These are phyloP conservation scores for Oreochromis tanganicae DNA, from an alignment of 2,113 vertebrate genomes.

Conservation along the genomic window DNA sequence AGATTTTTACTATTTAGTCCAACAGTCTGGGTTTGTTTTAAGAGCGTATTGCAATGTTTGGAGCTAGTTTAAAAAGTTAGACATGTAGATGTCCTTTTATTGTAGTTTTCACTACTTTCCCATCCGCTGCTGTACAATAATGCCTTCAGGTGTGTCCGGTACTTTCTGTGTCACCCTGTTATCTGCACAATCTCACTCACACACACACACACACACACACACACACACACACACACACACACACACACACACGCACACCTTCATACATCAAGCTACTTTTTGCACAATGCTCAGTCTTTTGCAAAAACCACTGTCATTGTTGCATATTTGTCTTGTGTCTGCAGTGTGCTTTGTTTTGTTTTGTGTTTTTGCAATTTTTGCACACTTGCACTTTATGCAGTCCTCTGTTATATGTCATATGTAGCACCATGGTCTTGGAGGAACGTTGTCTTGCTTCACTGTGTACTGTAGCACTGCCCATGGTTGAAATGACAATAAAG, in stretches of 20 bases:
- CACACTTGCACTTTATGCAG: background rate
- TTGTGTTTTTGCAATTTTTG: background rate
- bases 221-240: too few relatives aligned
- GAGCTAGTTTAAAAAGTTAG: background rate
- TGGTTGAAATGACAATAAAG: background rate
- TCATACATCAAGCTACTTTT: too few relatives aligned
- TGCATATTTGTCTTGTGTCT: background rate
- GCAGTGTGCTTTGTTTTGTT: background rate
- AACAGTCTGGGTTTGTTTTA: background rate
- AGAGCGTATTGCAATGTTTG: background rate
- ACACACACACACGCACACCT: too few relatives aligned
- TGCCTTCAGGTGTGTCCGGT: background rate
- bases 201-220: too few relatives aligned
- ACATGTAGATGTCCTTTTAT: background rate
- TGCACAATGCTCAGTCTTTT: background rate
- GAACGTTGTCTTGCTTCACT: background rate
- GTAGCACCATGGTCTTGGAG: background rate
- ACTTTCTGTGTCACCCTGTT: rapidly evolving
- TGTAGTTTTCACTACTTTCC: background rate
- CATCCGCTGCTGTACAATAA: background rate
- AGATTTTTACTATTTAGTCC: background rate
- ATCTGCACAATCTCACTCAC: too few relatives aligned
- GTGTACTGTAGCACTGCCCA: background rate
- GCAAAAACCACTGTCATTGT: background rate
- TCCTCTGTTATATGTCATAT: background rate